A percentile compares a stretch with the other conserved stretches of the same genome.
phyloP scores from a whole-genome alignment of 2,797 vertebrate genomes.

The Zalophus californianus region DNA sequence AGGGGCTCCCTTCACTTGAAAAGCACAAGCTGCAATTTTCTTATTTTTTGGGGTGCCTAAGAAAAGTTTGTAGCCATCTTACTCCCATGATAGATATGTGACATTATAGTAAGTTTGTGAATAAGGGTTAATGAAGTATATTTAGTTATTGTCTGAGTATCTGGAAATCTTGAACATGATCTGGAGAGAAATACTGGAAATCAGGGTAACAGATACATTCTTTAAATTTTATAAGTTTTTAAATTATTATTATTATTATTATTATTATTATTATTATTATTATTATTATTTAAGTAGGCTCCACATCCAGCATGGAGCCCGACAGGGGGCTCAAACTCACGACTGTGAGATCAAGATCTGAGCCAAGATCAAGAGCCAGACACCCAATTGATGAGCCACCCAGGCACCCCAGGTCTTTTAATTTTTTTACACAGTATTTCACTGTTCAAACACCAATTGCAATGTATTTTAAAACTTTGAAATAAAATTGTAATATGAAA shows the following conservation, averaged over 20 bases:
- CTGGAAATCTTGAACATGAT: constrained; percentile 65
- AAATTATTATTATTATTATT: neutral
- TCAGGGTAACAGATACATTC: constrained; percentile 34
- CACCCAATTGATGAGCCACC: neutral
- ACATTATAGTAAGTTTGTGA: constrained; percentile 33
- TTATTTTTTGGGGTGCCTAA: neutral
- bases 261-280: neutral
- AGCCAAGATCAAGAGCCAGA: neutral
- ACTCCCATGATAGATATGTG: neutral
- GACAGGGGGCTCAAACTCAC: neutral
- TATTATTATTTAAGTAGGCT: neutral
- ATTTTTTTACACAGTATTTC: constrained; percentile 59
- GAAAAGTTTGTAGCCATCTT: neutral
- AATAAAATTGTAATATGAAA: constrained; percentile 77
- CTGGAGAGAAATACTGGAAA: constrained; percentile 66
- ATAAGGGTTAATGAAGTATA: constrained; percentile 54
- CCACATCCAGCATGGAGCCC: neutral
- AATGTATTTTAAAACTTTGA: constrained; percentile 74
- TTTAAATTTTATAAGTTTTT: neutral
- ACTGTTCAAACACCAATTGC: constrained; percentile 67
- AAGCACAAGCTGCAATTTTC: neutral
- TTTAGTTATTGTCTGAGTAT: neutral
- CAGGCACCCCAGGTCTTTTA: neutral
- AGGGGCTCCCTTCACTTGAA: neutral
- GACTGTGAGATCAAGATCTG: neutral